These are phyloP conservation scores for Bembecia ichneumoniformis DNA, from an alignment of 2,888 invertebrate species.

Conservation along the genomic window DNA sequence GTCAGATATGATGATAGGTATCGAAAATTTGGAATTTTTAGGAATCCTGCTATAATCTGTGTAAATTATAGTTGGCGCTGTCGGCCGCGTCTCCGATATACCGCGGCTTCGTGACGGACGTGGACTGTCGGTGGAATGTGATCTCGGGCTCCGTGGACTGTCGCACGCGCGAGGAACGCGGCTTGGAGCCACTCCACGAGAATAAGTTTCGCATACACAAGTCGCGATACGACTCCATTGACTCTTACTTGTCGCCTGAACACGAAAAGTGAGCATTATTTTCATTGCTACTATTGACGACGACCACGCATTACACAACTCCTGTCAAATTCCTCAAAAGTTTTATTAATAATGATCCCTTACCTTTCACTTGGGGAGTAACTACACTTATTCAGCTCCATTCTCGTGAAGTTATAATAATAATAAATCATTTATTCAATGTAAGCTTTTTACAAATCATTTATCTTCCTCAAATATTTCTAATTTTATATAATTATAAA, in stretches of 20 bases:
- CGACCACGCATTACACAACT: no score
- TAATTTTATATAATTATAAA: no score
- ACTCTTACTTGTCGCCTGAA: constrained; percentile 93
- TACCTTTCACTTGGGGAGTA: no score
- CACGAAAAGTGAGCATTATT: constrained; percentile 75
- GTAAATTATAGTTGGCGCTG: constrained; percentile 83
- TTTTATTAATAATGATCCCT: no score
- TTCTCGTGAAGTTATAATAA: no score
- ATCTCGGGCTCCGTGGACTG: constrained; percentile 97
- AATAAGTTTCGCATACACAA: constrained; percentile 90
- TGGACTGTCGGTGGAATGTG: constrained; percentile 98
- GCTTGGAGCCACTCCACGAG: constrained; percentile 78
- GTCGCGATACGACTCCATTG: constrained; percentile 97
- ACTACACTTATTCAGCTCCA: no score
- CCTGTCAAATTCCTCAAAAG: no score
- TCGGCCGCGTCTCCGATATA: constrained; percentile 97
- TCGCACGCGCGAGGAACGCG: constrained; percentile 92
- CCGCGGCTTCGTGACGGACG: constrained; percentile 93
- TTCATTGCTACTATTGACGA: background rate
- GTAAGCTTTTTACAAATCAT: no score
- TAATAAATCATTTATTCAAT: no score
- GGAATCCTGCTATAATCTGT: background rate
- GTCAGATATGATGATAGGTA: no score
- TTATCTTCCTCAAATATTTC: no score
- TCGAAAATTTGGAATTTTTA: no score